These are phyloP conservation scores for Acomys russatus DNA, from an alignment of 2,797 vertebrate genomes.

Conservation along the genomic window DNA sequence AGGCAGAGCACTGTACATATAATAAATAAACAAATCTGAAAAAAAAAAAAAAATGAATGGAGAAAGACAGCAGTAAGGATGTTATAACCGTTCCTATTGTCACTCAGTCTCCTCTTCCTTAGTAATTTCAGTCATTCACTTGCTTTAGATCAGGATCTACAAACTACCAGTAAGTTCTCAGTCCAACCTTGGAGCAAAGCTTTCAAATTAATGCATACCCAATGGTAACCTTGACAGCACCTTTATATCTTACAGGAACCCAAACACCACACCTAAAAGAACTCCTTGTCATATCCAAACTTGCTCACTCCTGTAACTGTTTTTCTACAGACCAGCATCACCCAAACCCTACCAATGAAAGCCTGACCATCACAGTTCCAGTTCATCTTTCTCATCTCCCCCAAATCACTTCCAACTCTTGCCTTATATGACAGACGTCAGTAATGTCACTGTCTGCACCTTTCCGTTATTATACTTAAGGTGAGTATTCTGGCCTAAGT, in stretches of 20 bases:
- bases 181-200: background rate
- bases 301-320: background rate
- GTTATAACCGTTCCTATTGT: background rate
- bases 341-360: background rate
- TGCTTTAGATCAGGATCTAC: background rate
- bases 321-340: conserved; percentile 18
- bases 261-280: background rate
- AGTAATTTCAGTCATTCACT: background rate
- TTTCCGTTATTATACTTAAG: background rate
- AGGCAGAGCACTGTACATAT: no score
- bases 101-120: background rate
- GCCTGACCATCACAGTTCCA: background rate
- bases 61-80: background rate
- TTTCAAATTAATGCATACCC: background rate
- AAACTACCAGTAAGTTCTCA: background rate
- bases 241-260: background rate
- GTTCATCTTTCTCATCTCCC: background rate
- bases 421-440: background rate
- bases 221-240: conserved; percentile 29
- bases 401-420: background rate
- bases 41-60: background rate
- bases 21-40: no score
- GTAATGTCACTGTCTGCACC: background rate
- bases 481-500: background rate
- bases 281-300: background rate